phyloP scores from a whole-genome alignment of 2,888 invertebrate genomes.

The Parnassius mnemosyne region DNA sequence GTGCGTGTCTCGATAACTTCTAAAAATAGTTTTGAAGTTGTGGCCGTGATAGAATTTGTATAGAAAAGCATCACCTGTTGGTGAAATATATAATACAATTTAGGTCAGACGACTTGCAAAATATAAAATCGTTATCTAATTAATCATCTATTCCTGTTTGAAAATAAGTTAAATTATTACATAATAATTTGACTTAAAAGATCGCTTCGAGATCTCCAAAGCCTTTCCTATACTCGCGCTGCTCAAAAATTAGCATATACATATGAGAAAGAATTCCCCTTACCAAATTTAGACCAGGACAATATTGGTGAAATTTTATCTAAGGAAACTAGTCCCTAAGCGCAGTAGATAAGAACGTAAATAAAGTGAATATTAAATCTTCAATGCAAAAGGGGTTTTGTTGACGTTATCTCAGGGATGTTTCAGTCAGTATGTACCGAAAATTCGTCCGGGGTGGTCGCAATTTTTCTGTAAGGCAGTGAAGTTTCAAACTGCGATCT shows the following conservation, averaged over 20 bases:
- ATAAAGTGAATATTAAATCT: not conserved
- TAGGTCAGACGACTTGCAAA: too few species aligned
- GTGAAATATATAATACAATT: too few species aligned
- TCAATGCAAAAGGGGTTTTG: conserved; percentile 21
- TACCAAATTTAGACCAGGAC: conserved; percentile 13
- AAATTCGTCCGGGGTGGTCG: conserved; percentile 9
- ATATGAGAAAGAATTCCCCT: conserved; percentile 23
- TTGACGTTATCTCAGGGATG: conserved; percentile 25
- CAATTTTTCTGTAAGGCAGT: not conserved
- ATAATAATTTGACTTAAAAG: too few species aligned
- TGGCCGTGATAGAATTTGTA: too few species aligned
- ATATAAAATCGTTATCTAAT: too few species aligned
- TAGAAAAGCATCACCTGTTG: too few species aligned
- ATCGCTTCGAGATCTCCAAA: not conserved
- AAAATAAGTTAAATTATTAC: too few species aligned
- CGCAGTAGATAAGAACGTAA: conserved; percentile 2
- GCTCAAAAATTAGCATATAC: not conserved
- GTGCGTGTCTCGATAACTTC: too few species aligned
- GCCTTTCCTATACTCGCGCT: conserved; percentile 13
- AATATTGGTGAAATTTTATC: not conserved
- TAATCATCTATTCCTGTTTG: too few species aligned
- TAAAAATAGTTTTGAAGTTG: too few species aligned
- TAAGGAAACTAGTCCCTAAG: not conserved
- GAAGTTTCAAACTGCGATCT: conserved; percentile 22
- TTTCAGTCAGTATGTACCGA: conserved; percentile 20